A percentile compares a stretch with the other conserved stretches of the same genome.
Evolutionary conservation across 2,113 vertebrate species (phyloP).

Genomic region (Gymnobelideus leadbeateri): DNA sequence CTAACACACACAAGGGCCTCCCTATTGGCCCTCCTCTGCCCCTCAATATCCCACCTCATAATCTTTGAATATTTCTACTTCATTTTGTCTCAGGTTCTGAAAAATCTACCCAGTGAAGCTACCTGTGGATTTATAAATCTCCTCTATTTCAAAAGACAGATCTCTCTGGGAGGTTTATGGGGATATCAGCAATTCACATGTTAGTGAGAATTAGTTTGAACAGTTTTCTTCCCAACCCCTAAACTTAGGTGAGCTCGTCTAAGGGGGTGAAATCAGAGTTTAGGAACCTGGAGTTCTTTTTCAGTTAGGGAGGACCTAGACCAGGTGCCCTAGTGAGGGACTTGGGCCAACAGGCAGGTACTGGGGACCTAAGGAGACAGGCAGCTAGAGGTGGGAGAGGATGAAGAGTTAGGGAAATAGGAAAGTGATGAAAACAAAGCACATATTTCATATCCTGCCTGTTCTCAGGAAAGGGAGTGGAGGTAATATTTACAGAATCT

Average conservation of each 20-base stretch:
- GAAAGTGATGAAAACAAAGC: background rate
- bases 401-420: background rate
- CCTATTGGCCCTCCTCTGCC: background rate
- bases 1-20: background rate
- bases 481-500: background rate
- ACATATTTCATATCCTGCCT: background rate
- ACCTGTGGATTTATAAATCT: background rate
- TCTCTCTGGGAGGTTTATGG: slow-evolving; percentile 29
- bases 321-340: background rate
- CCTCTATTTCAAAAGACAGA: slow-evolving; percentile 18
- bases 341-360: background rate
- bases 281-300: background rate
- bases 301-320: background rate
- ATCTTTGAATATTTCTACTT: background rate
- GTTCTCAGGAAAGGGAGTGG: background rate
- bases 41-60: background rate
- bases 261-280: background rate
- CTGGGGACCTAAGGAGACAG: too few relatives aligned
- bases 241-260: background rate
- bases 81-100: background rate
- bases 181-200: background rate
- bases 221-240: background rate
- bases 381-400: background rate
- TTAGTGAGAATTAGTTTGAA: background rate
- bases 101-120: background rate